Evolutionary conservation across 2,113 vertebrate genomes (phyloP), one percentile per base, ranked within the genome.

Genomic region (Perca schrenkii): DNA sequence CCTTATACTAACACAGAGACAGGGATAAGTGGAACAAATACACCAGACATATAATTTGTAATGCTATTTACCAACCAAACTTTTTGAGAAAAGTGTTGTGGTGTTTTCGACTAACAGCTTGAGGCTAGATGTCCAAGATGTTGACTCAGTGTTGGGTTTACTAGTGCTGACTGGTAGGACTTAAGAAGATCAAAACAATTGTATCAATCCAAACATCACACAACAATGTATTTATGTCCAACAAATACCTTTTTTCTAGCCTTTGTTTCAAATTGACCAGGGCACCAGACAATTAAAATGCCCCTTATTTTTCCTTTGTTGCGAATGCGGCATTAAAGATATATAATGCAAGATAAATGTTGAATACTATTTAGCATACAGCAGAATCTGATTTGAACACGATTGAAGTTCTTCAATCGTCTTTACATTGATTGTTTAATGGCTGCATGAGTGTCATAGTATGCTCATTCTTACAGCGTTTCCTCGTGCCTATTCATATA

Each of bases 21-120:
- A 4, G 36, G 66, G 77, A 87, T 78, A 90, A 90, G 57, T 91
- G 65, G 74, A 57, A 84, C 69, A 80, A 74, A 47, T 49, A 14
- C 40, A 63, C 46, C 57, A 77, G 46, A 56, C 79, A 57, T 57
- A 40, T 53, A 61, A 74, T 43, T 43, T 43, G 8, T 10, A 40
- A 10, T 1, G 40, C 40, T 40, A 3, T 43, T 79, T 73, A 8
- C 12, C 36, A 31, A 22, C 49, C 36, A 47, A 52, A 75, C 43
- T n/a, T 49, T 74, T 46, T 67, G 21, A 36, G 8, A 43, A 67
- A 10, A 64, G 66, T 66, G 34, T 19, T 22, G 4, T 16, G 16
- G 25, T 22, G 58, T 57, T 36, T 78, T 53, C 14, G 11, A 69
- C 40, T 11, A 52, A 14, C 57, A 1, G 36, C 28, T 40, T 69